Percentiles rank a stretch among this genome's conserved stretches.
Evolutionary conservation across 2,888 invertebrate species (phyloP).

Genomic region (Dendrolimus pini): DNA sequence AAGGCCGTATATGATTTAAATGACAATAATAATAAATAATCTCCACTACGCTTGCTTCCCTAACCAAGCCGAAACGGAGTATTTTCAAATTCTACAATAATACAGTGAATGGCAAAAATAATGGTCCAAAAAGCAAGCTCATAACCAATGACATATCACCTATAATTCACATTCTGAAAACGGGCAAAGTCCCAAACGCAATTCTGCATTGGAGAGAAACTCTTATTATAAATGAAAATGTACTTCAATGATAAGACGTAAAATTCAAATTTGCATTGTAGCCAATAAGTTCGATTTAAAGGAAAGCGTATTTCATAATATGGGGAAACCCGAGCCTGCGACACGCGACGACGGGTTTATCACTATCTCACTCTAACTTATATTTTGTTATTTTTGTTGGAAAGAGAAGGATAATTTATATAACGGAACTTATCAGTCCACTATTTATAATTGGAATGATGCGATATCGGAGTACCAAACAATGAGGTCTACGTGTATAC

Average conservation of each 20-base stretch:
- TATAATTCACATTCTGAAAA: too few species aligned
- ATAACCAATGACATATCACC: neutral
- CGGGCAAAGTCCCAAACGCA: too few species aligned
- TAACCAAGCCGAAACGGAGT: too few species aligned
- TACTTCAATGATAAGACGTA: neutral
- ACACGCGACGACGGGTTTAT: conserved; percentile 42
- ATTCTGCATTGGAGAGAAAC: too few species aligned
- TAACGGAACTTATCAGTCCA: conserved; percentile 57
- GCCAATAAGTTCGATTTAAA: conserved; percentile 9
- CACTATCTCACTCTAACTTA: conserved; percentile 25
- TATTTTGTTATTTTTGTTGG: conserved; percentile 13
- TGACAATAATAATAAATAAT: too few species aligned
- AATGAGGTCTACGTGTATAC: conserved; percentile 45
- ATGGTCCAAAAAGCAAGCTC: neutral
- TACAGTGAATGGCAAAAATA: too few species aligned
- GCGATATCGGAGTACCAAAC: conserved; percentile 40
- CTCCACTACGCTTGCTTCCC: too few species aligned
- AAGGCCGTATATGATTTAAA: too few species aligned
- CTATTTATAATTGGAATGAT: conserved; percentile 59
- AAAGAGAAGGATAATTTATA: conserved; percentile 24
- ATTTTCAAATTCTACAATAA: too few species aligned
- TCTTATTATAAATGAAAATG: too few species aligned
- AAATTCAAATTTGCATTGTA: conserved; percentile 26
- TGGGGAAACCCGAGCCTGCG: conserved; percentile 45
- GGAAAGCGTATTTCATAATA: conserved; percentile 41